Base-by-base conservation (phyloP, 1,140 invertebrate species). In the Atta cephalotes region DNA sequence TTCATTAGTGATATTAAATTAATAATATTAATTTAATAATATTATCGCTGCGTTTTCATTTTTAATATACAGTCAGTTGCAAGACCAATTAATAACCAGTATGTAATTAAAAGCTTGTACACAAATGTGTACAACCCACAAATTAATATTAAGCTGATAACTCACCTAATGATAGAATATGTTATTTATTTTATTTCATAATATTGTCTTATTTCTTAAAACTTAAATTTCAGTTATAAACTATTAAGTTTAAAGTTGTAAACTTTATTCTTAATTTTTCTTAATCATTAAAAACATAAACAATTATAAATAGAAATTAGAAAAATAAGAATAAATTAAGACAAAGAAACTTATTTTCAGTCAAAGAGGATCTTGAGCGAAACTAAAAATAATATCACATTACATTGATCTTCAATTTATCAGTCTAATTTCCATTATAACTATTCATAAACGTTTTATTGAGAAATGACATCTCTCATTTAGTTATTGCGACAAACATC, bases 91-190 rank as follows among this genome's bases (percentile, higher is more conserved):
- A 65, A 6, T 18, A 31, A 65, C 28, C 16, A 16, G 16, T 0
- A 65, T 10, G 12, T 62, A 28, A 63, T 66, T 35, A 21, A 35
- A n/a, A 39, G 9, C 4, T 12, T n/a, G 35, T 35, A 4, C 16
- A 66, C 16, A 66, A 5, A 68, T 66, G 1, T 66, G 16, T 35
- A 4, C 9, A 35, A 35, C 14, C n/a, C 3, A 66, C 7, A n/a
- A 39, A 68, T 68, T 68, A 68, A 68, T 21, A 51, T 51, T 51
- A 58, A 35, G 25, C 60, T 31, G 25, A 28, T 1, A 66, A 66
- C 35, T 7, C 31, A 18, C 2, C 7, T 39, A 39, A 39, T 39
- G 7, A 39, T 3, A 7, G 0, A 65, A 35, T 10, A 35, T 65
- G 31, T 65, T 16, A 45, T 45, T 45, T 10, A 45, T 45, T 51